A percentile compares a stretch with the other conserved stretches of the same genome.
Evolutionary conservation across 2,888 invertebrate species (phyloP).

Genomic region (Oxycera nigricornis): DNA sequence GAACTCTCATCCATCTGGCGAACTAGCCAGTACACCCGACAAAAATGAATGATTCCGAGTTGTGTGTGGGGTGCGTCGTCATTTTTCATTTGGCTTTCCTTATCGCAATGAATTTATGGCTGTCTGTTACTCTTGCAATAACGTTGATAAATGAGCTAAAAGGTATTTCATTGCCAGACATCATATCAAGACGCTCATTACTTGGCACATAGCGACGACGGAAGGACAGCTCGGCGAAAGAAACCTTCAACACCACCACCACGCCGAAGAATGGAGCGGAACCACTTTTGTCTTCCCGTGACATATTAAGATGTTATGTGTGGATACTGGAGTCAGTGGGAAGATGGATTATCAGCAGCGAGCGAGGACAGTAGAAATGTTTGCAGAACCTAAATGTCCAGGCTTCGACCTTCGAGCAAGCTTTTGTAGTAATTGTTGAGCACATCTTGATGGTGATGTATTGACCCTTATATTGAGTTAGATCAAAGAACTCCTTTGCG

Average conservation of each 20-base stretch:
- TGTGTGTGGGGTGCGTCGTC: conserved; percentile 7
- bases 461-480: no score
- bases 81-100: conserved; percentile 34
- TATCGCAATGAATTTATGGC: conserved; percentile 37
- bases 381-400: no score
- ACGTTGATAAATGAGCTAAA: conserved; percentile 29
- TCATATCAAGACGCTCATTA: conserved; percentile 2
- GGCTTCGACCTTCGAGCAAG: no score
- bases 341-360: background rate
- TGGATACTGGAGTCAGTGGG: conserved; percentile 12
- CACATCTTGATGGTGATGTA: no score
- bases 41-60: conserved; percentile 27
- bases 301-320: conserved; percentile 32
- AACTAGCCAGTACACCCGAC: background rate
- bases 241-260: conserved; percentile 7
- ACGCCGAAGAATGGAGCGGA: background rate
- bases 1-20: background rate
- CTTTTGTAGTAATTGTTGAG: no score
- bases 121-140: conserved; percentile 29
- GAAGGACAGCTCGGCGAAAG: background rate
- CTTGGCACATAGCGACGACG: background rate
- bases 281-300: conserved; percentile 13
- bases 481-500: no score
- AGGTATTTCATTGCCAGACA: conserved; percentile 32
- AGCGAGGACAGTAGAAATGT: background rate